Evolutionary conservation across 1,140 invertebrate species (phyloP), one percentile per base, ranked within the genome.

Genomic region (Daktulosphaira vitifoliae): DNA sequence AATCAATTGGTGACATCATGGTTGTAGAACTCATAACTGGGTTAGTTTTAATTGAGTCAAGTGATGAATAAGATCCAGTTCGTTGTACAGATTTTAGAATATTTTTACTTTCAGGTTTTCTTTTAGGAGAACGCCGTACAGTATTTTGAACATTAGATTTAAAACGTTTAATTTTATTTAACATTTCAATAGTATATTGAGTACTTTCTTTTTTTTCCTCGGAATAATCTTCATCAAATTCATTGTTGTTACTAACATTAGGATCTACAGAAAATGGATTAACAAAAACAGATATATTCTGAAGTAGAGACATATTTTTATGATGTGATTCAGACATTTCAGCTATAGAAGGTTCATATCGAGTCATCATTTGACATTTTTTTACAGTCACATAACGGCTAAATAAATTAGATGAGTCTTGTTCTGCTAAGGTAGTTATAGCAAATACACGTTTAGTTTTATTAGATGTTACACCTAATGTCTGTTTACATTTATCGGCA

Each of bases 231-330:
- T 72, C 71, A 66, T 72, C 71, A 65, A 72, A 71, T 50, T 71
- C 70, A 33, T 71, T 71, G 48, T 70, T 71, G 2, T 71, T 70
- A n/a, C 62, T 48, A n/a, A 59, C 39, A 9, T 65, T 68, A 6
- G 68, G 48, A 67, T 70, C 69, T 11, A 66, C 49, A 73, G n/a
- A 73, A 75, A 81, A 72, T 0, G 80, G 80, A 74, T 81, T 81
- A 2, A 81, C 78, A 75, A 81, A 80, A 67, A 82, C 74, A 54
- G 77, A 75, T 68, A 82, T 76, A 72, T 80, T 72, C 65, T 75
- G 66, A 54, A 78, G 76, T 0, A 77, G 74, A 6, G 75, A 75
- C 65, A 79, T 54, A 73, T 78, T 16, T 77, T 77, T n/a, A 78
- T 80, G 29, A 80, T 69, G 65, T 6, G 68, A 65, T 22, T 62